These are phyloP conservation scores for Scomber scombrus DNA, from an alignment of 2,113 vertebrate species.

Conservation along the genomic window DNA sequence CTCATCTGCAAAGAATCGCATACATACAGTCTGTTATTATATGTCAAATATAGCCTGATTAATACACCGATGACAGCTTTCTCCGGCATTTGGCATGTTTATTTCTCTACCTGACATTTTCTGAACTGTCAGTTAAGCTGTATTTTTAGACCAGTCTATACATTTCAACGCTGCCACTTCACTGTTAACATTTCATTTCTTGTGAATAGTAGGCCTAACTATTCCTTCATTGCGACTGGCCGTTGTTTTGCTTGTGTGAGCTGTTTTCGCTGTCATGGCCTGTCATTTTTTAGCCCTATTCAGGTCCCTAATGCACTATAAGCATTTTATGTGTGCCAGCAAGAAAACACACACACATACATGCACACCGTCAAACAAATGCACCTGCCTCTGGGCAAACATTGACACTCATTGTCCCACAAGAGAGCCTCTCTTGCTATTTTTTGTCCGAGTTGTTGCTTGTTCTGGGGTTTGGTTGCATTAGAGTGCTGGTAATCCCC, in stretches of 20 bases:
- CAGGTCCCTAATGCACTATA: slow-evolving; percentile 52
- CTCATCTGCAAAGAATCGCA: not conserved
- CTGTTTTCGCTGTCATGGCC: slow-evolving; percentile 49
- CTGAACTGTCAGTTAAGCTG: not conserved
- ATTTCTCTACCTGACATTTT: not conserved
- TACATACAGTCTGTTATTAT: not conserved
- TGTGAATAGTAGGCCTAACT: not conserved
- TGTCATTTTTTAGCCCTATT: slow-evolving; percentile 64
- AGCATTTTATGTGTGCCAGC: slow-evolving; percentile 62
- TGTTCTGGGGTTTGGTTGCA: slow-evolving; percentile 79
- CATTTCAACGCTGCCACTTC: slow-evolving; percentile 11
- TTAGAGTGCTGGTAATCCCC: slow-evolving; percentile 85
- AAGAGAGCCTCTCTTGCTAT: slow-evolving; percentile 69
- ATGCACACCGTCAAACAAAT: slow-evolving; percentile 38
- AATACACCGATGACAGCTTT: not conserved
- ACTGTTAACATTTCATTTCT: not conserved
- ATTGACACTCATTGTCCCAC: slow-evolving; percentile 81
- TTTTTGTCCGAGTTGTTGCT: slow-evolving; percentile 71
- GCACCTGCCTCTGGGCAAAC: slow-evolving; percentile 87
- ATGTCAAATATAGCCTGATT: not conserved
- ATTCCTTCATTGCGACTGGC: not conserved
- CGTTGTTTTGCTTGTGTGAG: not conserved
- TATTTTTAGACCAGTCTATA: not conserved
- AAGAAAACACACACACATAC: slow-evolving; percentile 41
- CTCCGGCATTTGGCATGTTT: not conserved